A percentile compares a stretch with the other conserved stretches of the same genome.
phyloP scores from a whole-genome alignment of 2,113 vertebrate species.

The Heptranchias perlo region DNA sequence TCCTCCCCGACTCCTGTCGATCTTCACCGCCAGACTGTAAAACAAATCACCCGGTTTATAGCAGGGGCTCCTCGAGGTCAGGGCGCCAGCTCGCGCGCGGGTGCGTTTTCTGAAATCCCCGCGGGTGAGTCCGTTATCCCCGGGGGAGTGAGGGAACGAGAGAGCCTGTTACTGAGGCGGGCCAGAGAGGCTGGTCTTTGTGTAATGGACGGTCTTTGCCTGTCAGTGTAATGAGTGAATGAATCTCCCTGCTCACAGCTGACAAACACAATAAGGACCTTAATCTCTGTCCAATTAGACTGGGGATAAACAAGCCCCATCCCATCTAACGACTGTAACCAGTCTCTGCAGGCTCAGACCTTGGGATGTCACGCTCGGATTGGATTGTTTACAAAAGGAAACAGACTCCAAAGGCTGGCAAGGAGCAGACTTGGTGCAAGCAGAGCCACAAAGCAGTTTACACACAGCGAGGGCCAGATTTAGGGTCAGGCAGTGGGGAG shows the following conservation, averaged over 20 bases:
- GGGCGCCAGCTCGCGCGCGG: background rate
- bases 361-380: background rate
- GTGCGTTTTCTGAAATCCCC: background rate
- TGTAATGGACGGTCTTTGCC: background rate
- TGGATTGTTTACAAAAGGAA: background rate
- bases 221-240: background rate
- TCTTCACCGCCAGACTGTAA: slow-evolving; percentile 65
- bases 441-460: background rate
- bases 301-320: background rate
- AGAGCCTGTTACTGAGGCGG: background rate
- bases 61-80: background rate
- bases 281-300: slow-evolving; percentile 21
- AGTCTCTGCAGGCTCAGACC: background rate
- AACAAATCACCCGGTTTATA: slow-evolving; percentile 11
- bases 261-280: background rate
- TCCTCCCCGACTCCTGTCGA: slow-evolving; percentile 54
- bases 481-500: background rate
- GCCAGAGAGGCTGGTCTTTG: background rate
- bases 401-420: background rate
- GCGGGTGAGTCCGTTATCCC: background rate
- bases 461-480: background rate
- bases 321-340: background rate
- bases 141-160: background rate
- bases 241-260: background rate
- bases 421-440: background rate